Base-by-base conservation (phyloP, 2,113 vertebrate species). In the Chamaetylas fuelleborni region DNA sequence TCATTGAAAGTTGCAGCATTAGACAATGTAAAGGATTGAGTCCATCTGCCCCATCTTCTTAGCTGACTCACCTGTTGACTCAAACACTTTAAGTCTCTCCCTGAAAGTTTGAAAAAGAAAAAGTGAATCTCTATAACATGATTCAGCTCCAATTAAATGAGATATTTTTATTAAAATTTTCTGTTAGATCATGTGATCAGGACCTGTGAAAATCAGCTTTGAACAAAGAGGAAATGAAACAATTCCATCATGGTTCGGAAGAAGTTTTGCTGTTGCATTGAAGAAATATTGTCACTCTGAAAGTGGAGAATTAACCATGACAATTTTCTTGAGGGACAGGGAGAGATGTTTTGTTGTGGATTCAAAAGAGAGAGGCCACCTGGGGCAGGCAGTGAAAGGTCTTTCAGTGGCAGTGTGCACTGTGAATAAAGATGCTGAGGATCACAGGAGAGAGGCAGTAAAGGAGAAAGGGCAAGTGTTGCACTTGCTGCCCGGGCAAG, bases 401-500 rank as follows among this genome's bases (percentile, higher is more conserved):
- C 76, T 83, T 77, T 90, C 26, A 91, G 58, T 51, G 38, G 56
- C 79, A 58, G 76, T 69, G 62, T 2, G 2, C 6, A 1, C 74
- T 47, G 66, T 92, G 74, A 71, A 69, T 87, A 16, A 67, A 57
- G 73, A 56, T 78, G 34, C 15, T 4, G 81, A 76, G 65, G 38
- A 38, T 56, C 34, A 26, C 0, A 0, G 76, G 50, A 65, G 40
- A 22, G 43, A 20, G 38, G 61, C 6, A 8, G 34, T 0, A 1
- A 31, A 40, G 70, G 45, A 88, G 67, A 54, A 65, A 74, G 36
- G 56, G n/a, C 0, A 1, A 38, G n/a, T 2, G 6, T 13, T 34
- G 72, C 0, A 2, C 4, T 2, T 40, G 26, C 70, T 81, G 51
- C 54, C 58, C 0, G 0, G 16, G 36, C 4, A 13, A 51, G n/a